Evolutionary conservation across 2,888 invertebrate genomes (phyloP), one percentile per base, ranked within the genome.

Genomic region (Synergus laeviventris): DNA sequence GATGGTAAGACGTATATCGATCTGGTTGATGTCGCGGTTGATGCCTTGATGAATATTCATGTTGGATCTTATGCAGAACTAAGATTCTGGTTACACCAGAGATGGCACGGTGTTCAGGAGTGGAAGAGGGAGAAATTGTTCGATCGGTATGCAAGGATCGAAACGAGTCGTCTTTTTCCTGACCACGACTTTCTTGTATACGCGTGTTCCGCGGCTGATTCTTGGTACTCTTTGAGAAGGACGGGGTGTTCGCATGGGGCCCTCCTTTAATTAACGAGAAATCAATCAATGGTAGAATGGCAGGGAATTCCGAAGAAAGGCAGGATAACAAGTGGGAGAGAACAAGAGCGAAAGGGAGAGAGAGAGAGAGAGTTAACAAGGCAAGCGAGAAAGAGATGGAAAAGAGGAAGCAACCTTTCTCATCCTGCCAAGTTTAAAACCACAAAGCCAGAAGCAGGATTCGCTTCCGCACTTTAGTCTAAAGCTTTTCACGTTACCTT

Each of bases 211-310:
- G 75, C 78, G 74, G 76, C 79, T 78, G 83, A 81, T 85, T 87
- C 85, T 78, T 62, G 81, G 84, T 87, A 86, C 80, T 80, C 80
- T 24, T 70, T 73, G 31, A 24, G 76, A n/a, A 45, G 62, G 75
- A 75, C 59, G 76, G 77, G 75, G 79, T 82, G 83, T 78, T 80
- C 81, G 81, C 84, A 81, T 79, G 81, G 78, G 74, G 78, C 79
- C 77, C 82, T 82, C 81, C 86, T 87, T 87, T 88, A 88, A 89
- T 89, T 89, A 88, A 88, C 86, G 78, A 84, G 83, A 84, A 88
- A 87, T 88, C 86, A 87, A 88, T 88, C 87, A 86, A 85, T 84
- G 85, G 83, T 77, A 66, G 76, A 80, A 80, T 74, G 82, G 81
- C 83, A 75, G 80, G 82, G 83, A 82, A 85, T 85, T 84, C 84